phyloP scores from a whole-genome alignment of 2,888 invertebrate genomes.

The Eulithis testata region DNA sequence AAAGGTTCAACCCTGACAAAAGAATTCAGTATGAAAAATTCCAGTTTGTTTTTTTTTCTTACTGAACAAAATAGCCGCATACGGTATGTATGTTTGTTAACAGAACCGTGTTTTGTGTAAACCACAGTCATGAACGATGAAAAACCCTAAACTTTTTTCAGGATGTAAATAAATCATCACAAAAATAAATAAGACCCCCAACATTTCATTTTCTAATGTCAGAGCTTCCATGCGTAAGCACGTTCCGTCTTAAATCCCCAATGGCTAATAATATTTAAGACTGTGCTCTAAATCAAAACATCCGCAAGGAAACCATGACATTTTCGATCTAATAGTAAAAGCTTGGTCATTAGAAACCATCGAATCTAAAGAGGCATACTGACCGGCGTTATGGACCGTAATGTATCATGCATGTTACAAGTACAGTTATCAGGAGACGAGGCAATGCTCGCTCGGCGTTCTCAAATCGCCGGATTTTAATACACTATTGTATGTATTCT shows the following conservation, averaged over 20 bases:
- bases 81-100: no score
- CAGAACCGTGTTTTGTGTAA: no score
- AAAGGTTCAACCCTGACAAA: conserved; percentile 10
- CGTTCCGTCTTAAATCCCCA: conserved; percentile 12
- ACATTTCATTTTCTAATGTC: conserved; percentile 7
- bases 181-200: neutral
- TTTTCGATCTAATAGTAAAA: conserved; percentile 16
- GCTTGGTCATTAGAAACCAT: conserved; percentile 11
- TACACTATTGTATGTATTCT: no score
- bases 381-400: no score
- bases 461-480: no score
- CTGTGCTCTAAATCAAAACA: conserved; percentile 22
- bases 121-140: no score
- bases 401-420: no score
- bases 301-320: conserved; percentile 18
- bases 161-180: neutral
- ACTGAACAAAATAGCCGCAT: no score
- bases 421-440: no score
- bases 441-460: no score
- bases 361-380: neutral
- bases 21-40: neutral
- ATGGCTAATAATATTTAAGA: conserved; percentile 12
- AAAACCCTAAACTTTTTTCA: neutral
- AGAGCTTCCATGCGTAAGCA: conserved; percentile 21
- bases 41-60: no score